Percentiles rank a stretch among this genome's conserved stretches.
These are phyloP conservation scores for Papilio helenus DNA, from an alignment of 1,140 invertebrate species.

Conservation along the genomic window DNA sequence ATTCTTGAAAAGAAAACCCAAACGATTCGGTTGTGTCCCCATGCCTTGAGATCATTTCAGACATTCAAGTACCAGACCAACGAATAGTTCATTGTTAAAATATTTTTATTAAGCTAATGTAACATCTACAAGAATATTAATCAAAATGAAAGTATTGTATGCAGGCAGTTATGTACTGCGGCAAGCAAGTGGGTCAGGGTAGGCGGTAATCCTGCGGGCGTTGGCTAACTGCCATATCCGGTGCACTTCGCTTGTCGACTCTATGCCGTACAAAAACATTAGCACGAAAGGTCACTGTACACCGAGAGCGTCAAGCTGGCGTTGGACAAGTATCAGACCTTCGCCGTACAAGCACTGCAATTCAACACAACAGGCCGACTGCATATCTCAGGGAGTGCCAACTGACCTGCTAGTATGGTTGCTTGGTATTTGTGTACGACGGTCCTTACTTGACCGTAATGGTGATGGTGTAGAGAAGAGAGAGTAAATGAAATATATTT, in stretches of 20 bases:
- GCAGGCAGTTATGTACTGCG: conserved; percentile 6
- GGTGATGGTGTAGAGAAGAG: too few relatives aligned
- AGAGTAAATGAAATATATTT: too few relatives aligned
- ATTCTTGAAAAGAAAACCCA: background rate
- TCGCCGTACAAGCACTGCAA: too few relatives aligned
- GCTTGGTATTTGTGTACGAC: too few relatives aligned
- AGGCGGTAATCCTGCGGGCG: conserved; percentile 4
- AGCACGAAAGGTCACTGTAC: background rate
- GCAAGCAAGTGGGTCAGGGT: conserved; percentile 20
- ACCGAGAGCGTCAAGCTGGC: too few relatives aligned
- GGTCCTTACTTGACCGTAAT: too few relatives aligned
- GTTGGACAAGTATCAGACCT: too few relatives aligned
- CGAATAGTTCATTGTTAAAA: background rate
- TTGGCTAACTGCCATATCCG: conserved; percentile 25
- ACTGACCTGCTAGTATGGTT: too few relatives aligned
- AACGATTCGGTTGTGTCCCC: background rate
- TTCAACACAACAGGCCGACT: too few relatives aligned
- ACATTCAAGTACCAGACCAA: background rate
- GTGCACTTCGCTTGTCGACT: background rate
- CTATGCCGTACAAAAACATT: background rate
- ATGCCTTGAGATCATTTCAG: background rate
- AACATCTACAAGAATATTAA: background rate
- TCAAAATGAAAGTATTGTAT: conserved; percentile 3
- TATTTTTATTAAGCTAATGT: background rate
- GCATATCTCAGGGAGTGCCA: too few relatives aligned